phyloP scores from a whole-genome alignment of 2,113 vertebrate species.

The Anser cygnoides region DNA sequence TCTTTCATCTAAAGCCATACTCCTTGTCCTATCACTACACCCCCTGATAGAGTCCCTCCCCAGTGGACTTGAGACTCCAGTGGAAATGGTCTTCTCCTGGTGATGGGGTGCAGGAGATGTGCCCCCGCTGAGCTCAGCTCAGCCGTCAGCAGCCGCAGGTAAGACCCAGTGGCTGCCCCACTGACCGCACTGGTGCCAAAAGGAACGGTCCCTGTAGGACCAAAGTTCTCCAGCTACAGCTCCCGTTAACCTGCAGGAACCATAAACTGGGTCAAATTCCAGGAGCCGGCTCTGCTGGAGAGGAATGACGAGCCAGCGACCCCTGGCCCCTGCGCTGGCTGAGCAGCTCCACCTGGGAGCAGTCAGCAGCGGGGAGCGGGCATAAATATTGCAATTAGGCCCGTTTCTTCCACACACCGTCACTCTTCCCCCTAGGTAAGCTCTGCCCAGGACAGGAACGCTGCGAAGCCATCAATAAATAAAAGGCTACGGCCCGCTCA shows the following conservation, averaged over 20 bases:
- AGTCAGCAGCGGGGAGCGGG: rapidly evolving
- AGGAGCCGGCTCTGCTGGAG: neutral
- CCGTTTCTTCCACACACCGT: neutral
- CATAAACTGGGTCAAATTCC: neutral
- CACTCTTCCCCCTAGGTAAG: neutral
- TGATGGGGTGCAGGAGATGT: rapidly evolving
- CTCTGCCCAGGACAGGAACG: neutral
- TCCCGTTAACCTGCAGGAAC: neutral
- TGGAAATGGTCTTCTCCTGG: neutral
- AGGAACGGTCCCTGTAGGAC: rapidly evolving
- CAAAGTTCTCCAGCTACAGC: neutral
- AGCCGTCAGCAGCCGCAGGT: neutral
- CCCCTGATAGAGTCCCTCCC: no score
- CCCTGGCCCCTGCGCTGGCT: neutral
- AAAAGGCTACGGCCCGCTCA: neutral
- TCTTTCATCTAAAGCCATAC: no score
- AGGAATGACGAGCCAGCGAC: neutral
- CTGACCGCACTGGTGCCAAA: rapidly evolving
- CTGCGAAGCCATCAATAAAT: conserved; percentile 41
- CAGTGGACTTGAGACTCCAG: neutral
- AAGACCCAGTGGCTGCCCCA: neutral
- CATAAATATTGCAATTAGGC: neutral
- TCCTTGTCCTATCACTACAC: no score
- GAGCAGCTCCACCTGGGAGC: neutral
- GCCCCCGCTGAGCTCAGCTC: neutral